Evolutionary conservation across 2,797 vertebrate genomes (phyloP).

Genomic region (Chloroceryle inda): DNA sequence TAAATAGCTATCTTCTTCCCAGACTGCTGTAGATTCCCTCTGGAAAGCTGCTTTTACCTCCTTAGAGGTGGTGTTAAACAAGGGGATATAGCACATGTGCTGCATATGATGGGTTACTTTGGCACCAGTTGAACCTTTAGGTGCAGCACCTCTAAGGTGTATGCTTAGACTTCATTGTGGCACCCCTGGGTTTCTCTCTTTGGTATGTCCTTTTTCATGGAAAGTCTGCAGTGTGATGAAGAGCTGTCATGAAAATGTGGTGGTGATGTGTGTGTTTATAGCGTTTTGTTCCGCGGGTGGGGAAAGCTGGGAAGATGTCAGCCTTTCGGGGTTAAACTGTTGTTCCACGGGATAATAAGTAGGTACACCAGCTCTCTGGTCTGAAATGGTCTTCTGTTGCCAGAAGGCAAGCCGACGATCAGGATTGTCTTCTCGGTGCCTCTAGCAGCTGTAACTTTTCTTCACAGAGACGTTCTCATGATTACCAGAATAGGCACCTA

Average conservation of each 20-base stretch:
- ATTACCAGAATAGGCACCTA: background rate
- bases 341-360: background rate
- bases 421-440: background rate
- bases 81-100: background rate
- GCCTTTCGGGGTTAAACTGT: background rate
- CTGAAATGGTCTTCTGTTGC: background rate
- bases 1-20: background rate
- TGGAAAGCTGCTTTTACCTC: background rate
- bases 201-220: background rate
- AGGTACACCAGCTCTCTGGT: background rate
- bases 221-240: background rate
- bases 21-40: background rate
- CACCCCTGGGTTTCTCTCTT: background rate
- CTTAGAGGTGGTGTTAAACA: background rate
- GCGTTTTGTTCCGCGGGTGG: background rate
- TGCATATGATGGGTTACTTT: background rate
- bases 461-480: background rate
- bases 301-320: background rate
- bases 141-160: background rate
- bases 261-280: background rate
- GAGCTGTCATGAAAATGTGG: background rate
- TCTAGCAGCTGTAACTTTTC: background rate
- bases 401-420: background rate
- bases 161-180: fast-evolving
- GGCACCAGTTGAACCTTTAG: background rate